These are phyloP conservation scores for Caloenas nicobarica DNA, from an alignment of 2,113 vertebrate species.

Conservation along the genomic window DNA sequence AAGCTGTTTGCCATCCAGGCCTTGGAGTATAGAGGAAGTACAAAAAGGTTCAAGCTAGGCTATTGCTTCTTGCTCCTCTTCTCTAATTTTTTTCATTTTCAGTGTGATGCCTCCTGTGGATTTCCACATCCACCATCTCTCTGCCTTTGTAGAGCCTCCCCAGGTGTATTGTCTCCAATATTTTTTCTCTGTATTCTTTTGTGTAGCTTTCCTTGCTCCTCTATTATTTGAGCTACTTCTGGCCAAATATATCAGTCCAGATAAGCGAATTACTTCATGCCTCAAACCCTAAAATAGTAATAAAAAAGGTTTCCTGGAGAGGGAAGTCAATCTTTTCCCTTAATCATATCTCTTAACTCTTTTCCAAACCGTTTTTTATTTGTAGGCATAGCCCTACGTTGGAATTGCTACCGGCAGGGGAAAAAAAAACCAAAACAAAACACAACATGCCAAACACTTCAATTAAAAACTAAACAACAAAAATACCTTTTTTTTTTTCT, in stretches of 20 bases:
- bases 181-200: background rate
- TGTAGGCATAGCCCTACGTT: background rate
- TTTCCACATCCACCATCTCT: background rate
- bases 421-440: background rate
- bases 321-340: background rate
- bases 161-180: background rate
- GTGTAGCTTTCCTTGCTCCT: background rate
- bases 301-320: background rate
- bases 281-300: conserved; percentile 30
- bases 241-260: background rate
- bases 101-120: background rate
- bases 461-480: background rate
- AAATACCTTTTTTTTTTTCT: background rate
- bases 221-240: conserved; percentile 31
- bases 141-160: background rate
- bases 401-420: background rate
- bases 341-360: background rate
- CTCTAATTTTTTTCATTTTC: background rate
- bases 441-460: too few species aligned
- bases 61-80: background rate
- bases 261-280: conserved; percentile 36
- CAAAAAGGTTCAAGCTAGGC: background rate
- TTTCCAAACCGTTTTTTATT: background rate
- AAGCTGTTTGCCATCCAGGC: background rate
- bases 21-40: background rate